phyloP scores from a whole-genome alignment of 1,140 invertebrate species.

The Ostrea denselamellosa region DNA sequence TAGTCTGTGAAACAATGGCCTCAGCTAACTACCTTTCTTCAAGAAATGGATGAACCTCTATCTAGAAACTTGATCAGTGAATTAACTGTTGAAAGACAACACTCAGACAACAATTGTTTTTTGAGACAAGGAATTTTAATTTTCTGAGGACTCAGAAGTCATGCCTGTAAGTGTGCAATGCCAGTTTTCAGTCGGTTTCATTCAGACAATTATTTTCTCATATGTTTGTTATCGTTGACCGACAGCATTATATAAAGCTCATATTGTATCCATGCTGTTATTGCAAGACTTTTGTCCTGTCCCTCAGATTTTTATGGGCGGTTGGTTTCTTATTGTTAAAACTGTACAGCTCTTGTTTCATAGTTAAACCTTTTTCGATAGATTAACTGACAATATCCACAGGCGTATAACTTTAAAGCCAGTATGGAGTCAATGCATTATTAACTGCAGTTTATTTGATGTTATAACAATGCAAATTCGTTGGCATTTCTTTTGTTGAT shows the following conservation, averaged over 20 bases:
- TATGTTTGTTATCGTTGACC: background rate
- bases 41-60: background rate
- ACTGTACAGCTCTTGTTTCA: conserved; percentile 4
- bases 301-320: background rate
- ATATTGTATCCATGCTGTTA: background rate
- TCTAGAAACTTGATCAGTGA: conserved; percentile 8
- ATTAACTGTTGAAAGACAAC: background rate
- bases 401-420: background rate
- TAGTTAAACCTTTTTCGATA: background rate
- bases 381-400: background rate
- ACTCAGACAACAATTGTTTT: background rate
- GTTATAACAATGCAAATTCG: background rate
- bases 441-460: background rate
- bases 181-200: background rate
- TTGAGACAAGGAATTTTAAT: conserved; percentile 9
- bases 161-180: background rate
- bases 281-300: background rate
- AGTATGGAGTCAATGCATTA: background rate
- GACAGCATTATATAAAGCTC: background rate
- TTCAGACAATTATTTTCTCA: background rate
- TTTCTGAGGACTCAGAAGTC: background rate
- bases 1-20: background rate
- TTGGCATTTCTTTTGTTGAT: background rate
- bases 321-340: background rate
- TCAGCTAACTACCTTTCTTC: background rate